phyloP scores from a whole-genome alignment of 2,113 vertebrate species.

The Gymnogyps californianus region DNA sequence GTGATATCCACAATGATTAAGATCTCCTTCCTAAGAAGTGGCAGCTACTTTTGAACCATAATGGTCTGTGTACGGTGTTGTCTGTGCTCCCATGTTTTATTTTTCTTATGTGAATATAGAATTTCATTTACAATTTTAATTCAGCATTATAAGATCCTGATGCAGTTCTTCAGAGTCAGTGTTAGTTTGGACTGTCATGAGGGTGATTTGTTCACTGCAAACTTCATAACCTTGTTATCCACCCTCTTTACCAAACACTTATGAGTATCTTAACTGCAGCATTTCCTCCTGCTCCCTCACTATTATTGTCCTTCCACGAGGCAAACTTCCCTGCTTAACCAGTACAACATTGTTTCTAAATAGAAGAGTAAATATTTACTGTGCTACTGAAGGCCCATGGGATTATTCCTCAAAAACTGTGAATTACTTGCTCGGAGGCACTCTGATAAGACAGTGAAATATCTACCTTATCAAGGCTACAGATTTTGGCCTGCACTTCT shows the following conservation, averaged over 20 bases:
- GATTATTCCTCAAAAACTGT: not conserved
- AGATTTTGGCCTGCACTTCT: not conserved
- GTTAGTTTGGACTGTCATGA: not conserved
- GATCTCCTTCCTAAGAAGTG: not conserved
- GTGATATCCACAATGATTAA: not conserved
- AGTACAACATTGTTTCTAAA: not conserved
- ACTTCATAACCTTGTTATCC: not conserved
- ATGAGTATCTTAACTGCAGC: not conserved
- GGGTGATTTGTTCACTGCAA: not conserved
- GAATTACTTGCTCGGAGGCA: not conserved
- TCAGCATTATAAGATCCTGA: not conserved
- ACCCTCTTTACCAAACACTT: not conserved
- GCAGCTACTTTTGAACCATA: not conserved
- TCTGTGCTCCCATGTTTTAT: not conserved
- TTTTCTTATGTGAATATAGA: not conserved
- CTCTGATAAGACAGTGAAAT: not conserved
- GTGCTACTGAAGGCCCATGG: not conserved
- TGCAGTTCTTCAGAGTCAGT: not conserved
- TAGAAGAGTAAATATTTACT: not conserved
- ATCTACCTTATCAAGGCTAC: not conserved
- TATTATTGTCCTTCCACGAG: not conserved
- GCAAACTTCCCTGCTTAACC: not conserved
- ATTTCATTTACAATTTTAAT: not conserved
- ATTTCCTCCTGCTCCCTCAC: not conserved
- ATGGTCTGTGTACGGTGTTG: not conserved